Base-by-base conservation (phyloP, 2,888 invertebrate species). In the Zhuqinia jingwanae region DNA sequence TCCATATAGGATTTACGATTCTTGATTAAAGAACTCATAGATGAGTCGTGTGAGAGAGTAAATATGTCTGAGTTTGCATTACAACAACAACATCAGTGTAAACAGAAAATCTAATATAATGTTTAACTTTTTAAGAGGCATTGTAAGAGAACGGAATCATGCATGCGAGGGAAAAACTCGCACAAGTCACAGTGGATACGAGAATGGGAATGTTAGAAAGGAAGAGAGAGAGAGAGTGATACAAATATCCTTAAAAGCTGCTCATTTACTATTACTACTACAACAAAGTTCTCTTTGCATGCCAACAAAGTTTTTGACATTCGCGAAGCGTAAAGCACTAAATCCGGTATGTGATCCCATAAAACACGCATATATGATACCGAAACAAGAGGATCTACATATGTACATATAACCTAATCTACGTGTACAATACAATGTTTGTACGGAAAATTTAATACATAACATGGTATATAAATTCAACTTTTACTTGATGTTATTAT, bases 331-430 rank as follows among this genome's bases (percentile, higher is more conserved):
- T 76, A 22, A 50, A 76, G 58, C 53, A 42, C 36, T 76, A 76
- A 76, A 76, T 76, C 58, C 58, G 75, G 76, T 56, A 56, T 76
- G 76, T 56, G 76, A 76, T 73, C 65, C 65, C 65, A 65, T 65
- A 65, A 65, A 65, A 65, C 65, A 65, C 65, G 65, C 65, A 65
- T 65, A 42, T 65, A 25, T 58, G 6, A 53, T 47, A 47, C 47
- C 47, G 47, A 53, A 2, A 17, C 2, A 13, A 53, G 53, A 17
- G 17, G 17, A 53, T 6, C 17, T 50, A 15, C 47, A 47, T 15
- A 47, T 15, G 13, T 15, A 47, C 15, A 47, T n/a, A n/a, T n/a
- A n/a, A n/a, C n/a, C n/a, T n/a, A n/a, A n/a, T n/a, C n/a, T n/a
- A n/a, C n/a, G n/a, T n/a, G n/a, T n/a, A n/a, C n/a, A n/a, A n/a